phyloP scores from a whole-genome alignment of 2,888 invertebrate species.

The Xestobium rufovillosum region DNA sequence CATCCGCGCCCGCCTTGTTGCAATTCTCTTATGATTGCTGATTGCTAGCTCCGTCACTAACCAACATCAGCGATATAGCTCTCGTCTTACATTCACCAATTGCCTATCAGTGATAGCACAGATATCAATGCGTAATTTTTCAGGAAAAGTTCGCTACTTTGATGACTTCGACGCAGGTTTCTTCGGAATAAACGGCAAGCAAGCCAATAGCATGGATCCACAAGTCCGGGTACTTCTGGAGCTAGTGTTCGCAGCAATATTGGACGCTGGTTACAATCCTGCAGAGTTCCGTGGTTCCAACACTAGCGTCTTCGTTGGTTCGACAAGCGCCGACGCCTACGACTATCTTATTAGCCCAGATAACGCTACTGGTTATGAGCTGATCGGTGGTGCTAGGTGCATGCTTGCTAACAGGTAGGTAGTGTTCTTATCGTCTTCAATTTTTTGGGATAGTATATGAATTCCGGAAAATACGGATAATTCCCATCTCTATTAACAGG shows the following conservation, averaged over 20 bases:
- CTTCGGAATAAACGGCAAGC: conserved; percentile 27
- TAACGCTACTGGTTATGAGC: background rate
- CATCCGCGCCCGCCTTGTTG: too few relatives aligned
- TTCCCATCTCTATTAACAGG: conserved; percentile 24
- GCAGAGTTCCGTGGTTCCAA: conserved; percentile 26
- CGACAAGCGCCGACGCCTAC: conserved; percentile 13
- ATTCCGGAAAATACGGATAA: too few relatives aligned
- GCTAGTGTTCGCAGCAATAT: conserved; percentile 26
- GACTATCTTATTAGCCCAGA: conserved; percentile 5
- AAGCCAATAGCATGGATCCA: conserved; percentile 28
- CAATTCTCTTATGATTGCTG: too few relatives aligned
- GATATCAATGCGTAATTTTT: too few relatives aligned
- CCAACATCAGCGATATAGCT: too few relatives aligned
- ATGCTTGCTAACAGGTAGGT: conserved; percentile 6
- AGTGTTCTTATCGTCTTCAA: too few relatives aligned
- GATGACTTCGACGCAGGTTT: conserved; percentile 28
- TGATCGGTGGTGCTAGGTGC: background rate
- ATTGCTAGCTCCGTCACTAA: too few relatives aligned
- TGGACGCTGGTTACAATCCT: conserved; percentile 30
- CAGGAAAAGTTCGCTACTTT: too few relatives aligned
- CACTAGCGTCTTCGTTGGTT: conserved; percentile 25
- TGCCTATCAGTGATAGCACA: too few relatives aligned
- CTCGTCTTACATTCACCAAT: background rate
- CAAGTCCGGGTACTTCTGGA: conserved; percentile 27
- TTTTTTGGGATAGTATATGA: too few relatives aligned